Percentiles rank a stretch among this genome's conserved stretches.
phyloP scores from a whole-genome alignment of 2,888 invertebrate species.

The Holacanthella duospinosa region DNA sequence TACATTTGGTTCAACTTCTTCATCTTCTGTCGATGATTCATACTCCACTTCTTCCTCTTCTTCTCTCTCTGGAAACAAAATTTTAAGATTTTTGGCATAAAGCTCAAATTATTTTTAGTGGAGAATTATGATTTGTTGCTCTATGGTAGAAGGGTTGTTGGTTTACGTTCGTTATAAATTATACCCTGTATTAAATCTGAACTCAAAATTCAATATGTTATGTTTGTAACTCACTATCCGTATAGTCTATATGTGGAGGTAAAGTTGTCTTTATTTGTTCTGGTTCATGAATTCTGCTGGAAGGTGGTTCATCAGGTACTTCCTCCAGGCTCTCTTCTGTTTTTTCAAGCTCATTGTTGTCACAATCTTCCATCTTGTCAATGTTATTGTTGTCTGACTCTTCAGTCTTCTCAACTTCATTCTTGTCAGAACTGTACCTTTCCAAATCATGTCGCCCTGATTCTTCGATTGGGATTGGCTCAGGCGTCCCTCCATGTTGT shows the following conservation, averaged over 20 bases:
- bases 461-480: constrained; percentile 29
- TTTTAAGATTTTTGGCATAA: background rate
- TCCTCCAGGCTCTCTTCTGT: background rate
- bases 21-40: constrained; percentile 5
- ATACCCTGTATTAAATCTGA: too few relatives aligned
- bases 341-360: background rate
- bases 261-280: too few relatives aligned
- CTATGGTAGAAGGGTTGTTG: too few relatives aligned
- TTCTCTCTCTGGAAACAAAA: background rate
- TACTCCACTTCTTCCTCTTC: constrained; percentile 6
- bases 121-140: too few relatives aligned
- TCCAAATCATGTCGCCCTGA: constrained; percentile 31
- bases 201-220: too few relatives aligned
- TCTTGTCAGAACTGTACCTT: constrained; percentile 17
- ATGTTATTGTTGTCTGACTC: background rate
- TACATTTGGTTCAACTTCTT: background rate
- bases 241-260: too few relatives aligned
- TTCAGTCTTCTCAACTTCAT: background rate
- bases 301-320: too few relatives aligned
- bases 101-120: too few relatives aligned
- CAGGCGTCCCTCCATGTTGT: background rate
- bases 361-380: constrained; percentile 5
- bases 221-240: too few relatives aligned
- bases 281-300: too few relatives aligned
- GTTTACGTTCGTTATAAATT: too few relatives aligned